Evolutionary conservation across 2,113 vertebrate species (phyloP).

Genomic region (Nibea albiflora): DNA sequence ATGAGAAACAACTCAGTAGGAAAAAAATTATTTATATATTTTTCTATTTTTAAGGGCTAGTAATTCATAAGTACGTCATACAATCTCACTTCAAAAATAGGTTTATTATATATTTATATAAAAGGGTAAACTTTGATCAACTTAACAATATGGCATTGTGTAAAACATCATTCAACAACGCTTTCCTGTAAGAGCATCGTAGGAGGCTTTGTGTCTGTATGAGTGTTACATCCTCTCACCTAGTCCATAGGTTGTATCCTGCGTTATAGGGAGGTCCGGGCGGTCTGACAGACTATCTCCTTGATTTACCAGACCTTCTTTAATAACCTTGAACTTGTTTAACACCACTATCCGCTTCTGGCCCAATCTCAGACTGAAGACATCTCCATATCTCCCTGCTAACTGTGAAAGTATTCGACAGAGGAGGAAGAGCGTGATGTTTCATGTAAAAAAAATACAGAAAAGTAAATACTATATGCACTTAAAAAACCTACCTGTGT

Average conservation of each 20-base stretch:
- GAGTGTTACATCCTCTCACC: conserved; percentile 32
- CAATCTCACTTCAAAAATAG: too few species aligned
- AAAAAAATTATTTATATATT: too few species aligned
- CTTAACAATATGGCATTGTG: too few species aligned
- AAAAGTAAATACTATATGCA: not conserved
- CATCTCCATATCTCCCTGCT: conserved; percentile 51
- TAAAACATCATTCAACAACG: too few species aligned
- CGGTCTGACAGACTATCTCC: conserved; percentile 65
- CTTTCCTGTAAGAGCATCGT: too few species aligned
- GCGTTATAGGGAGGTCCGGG: conserved; percentile 31
- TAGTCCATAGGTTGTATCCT: not conserved
- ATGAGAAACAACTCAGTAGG: too few species aligned
- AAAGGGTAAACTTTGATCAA: too few species aligned
- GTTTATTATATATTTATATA: too few species aligned
- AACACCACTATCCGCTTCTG: conserved; percentile 50
- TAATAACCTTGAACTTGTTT: conserved; percentile 57
- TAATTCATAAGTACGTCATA: too few species aligned
- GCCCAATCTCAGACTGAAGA: conserved; percentile 65
- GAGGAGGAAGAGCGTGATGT: not conserved
- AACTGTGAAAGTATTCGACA: conserved; percentile 41
- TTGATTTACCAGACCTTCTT: conserved; percentile 66
- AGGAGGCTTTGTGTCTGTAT: not conserved
- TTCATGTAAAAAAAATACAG: not conserved
- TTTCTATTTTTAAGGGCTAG: too few species aligned
- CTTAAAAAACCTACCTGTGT: conserved; percentile 43